phyloP scores from a whole-genome alignment of 2,888 invertebrate genomes.

The Volucella zonaria region DNA sequence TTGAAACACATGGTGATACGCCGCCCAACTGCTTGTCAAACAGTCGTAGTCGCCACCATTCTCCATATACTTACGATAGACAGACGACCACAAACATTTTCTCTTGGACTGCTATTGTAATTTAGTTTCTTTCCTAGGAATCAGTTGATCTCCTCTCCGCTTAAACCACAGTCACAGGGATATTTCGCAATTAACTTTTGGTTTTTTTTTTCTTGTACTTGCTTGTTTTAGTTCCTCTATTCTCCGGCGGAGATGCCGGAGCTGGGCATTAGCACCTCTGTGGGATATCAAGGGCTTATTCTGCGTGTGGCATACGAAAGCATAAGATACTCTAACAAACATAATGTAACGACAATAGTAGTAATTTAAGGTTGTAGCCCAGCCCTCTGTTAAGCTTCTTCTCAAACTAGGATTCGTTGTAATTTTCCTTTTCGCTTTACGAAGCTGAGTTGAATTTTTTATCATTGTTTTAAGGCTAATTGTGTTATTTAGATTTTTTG shows the following conservation, averaged over 20 bases:
- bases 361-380: constrained; percentile 50
- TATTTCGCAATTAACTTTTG: constrained; percentile 9
- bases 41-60: constrained; percentile 32
- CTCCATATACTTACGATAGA: not conserved
- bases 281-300: not conserved
- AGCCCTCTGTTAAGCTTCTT: not conserved
- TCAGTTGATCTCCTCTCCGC: constrained; percentile 52
- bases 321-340: constrained; percentile 39
- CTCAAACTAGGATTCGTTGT: constrained; percentile 35
- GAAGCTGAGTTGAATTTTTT: constrained; percentile 40
- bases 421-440: constrained; percentile 29
- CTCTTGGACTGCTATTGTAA: constrained; percentile 39
- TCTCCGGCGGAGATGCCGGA: not conserved
- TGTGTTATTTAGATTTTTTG: constrained; percentile 42
- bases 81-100: not conserved
- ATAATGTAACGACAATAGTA: constrained; percentile 40
- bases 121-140: constrained; percentile 48
- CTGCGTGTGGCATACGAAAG: constrained; percentile 33
- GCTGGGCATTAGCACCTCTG: constrained; percentile 17
- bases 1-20: not conserved
- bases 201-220: too few relatives aligned
- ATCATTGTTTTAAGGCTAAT: constrained; percentile 15
- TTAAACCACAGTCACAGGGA: constrained; percentile 12
- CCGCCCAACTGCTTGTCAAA: constrained; percentile 43
- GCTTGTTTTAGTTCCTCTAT: constrained; percentile 4